Percentiles rank a stretch among this genome's conserved stretches.
Conservation (phyloP, 2,797 vertebrate species). For the Nyctalus aviator region DNA sequence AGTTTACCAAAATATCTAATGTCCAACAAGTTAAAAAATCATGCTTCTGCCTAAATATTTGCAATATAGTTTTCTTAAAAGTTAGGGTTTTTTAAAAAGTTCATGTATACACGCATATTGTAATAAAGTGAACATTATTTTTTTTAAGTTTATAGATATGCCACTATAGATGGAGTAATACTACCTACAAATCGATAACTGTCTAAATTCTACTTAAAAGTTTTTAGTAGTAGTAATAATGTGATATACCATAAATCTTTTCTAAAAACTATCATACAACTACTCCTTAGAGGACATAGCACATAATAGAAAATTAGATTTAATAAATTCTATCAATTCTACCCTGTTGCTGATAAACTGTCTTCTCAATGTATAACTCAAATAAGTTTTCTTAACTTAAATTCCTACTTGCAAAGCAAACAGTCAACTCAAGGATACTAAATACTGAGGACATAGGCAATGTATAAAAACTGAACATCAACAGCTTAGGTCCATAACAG, state of each 20-base stretch:
- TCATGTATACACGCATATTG: neutral
- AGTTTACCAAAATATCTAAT: slow-evolving; percentile 12
- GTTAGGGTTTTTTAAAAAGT: neutral
- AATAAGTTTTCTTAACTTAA: slow-evolving; percentile 43
- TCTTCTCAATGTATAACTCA: slow-evolving; percentile 40
- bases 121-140: neutral
- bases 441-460: neutral
- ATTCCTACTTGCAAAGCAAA: slow-evolving; percentile 52
- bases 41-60: slow-evolving; percentile 49
- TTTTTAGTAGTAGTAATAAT: slow-evolving; percentile 33
- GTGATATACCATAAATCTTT: slow-evolving; percentile 29
- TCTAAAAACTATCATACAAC: slow-evolving; percentile 30
- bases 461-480: neutral
- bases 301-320: slow-evolving; percentile 47
- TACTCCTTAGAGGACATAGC: neutral
- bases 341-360: slow-evolving; percentile 16
- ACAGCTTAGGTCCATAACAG: neutral
- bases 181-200: neutral
- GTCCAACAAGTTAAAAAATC: slow-evolving; percentile 20
- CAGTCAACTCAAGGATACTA: slow-evolving; percentile 6
- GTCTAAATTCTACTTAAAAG: slow-evolving; percentile 34
- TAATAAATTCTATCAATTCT: slow-evolving; percentile 61
- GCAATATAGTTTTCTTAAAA: neutral
- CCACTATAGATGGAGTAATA: neutral
- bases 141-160: slow-evolving; percentile 18